Base-by-base conservation (phyloP, 2,888 invertebrate genomes). In the Yponomeuta plumbellus region DNA sequence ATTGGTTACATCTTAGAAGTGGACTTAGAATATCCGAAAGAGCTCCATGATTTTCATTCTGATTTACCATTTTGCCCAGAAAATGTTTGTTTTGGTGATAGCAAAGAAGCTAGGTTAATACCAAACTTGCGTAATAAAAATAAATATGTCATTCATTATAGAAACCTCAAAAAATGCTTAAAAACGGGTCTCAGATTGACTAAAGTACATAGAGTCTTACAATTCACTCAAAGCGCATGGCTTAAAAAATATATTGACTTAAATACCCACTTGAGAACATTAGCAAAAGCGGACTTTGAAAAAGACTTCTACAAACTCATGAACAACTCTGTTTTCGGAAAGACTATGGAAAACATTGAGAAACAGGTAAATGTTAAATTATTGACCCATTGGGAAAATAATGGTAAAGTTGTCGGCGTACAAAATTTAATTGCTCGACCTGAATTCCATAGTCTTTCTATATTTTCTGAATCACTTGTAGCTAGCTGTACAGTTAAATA, bases 251-350 rank as follows among this genome's bases (percentile, higher is more conserved):
- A 84, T 68, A 82, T 84, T 59, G 77, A 82, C 56, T 68, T 81
- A 66, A 87, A 86, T 71, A 83, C 78, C 8, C 64, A 75, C 59
- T 65, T 80, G 39, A 66, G 81, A 66, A 76, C 71, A 34, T 52
- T 66, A 63, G 72, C 80, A 3, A 71, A 13, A 34, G 76, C 75
- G 56, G 73, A 77, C 20, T 84, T 81, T 71, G 76, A 83, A 70
- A 83, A 81, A 75, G 76, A 81, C 70, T 78, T 80, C 67, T 84
- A 71, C 67, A 84, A 86, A 70, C 69, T 81, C 13, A 78, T 81
- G 75, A 83, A 80, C 63, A 85, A 85, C 69, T 70, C 78, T 0
- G 70, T 81, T 1, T 83, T 77, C 70, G 81, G 83, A 0, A 83
- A 84, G 68, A 78, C 76, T 0, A 76, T 81, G 72, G 78, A 79